A percentile compares a stretch with the other conserved stretches of the same genome.
phyloP scores from a whole-genome alignment of 2,888 invertebrate genomes.

The Archips xylosteana region DNA sequence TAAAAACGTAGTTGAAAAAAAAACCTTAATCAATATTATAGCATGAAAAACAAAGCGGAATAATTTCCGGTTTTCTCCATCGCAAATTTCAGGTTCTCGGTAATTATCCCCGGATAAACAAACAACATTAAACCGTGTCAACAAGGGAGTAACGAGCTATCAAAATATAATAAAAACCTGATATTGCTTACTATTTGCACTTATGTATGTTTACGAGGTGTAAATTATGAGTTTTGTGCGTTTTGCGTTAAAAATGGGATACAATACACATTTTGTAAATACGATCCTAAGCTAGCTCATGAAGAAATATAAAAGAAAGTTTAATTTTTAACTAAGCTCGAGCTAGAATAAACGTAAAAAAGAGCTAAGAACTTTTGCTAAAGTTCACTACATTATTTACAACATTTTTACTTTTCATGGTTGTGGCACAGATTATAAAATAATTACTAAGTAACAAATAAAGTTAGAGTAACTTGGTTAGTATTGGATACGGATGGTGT shows the following conservation, averaged over 20 bases:
- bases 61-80: constrained; percentile 1
- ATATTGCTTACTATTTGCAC: constrained; percentile 15
- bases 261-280: too few relatives aligned
- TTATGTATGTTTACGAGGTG: background rate
- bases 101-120: constrained; percentile 20
- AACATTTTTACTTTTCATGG: too few relatives aligned
- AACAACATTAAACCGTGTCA: constrained; percentile 20
- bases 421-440: too few relatives aligned
- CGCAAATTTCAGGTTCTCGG: background rate
- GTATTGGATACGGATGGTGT: too few relatives aligned
- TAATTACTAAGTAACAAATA: too few relatives aligned
- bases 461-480: too few relatives aligned
- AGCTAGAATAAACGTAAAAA: too few relatives aligned
- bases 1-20: background rate
- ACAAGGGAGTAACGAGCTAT: constrained; percentile 17
- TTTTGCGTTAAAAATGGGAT: background rate
- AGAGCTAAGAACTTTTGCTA: too few relatives aligned
- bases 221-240: background rate
- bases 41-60: background rate
- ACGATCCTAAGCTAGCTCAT: too few relatives aligned
- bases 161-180: constrained; percentile 15
- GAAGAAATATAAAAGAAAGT: too few relatives aligned
- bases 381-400: too few relatives aligned
- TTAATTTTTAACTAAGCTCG: too few relatives aligned
- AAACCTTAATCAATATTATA: background rate